Percentiles rank a stretch among this genome's conserved stretches.
Conservation (phyloP, 2,888 invertebrate genomes). For the Limulus polyphemus region DNA sequence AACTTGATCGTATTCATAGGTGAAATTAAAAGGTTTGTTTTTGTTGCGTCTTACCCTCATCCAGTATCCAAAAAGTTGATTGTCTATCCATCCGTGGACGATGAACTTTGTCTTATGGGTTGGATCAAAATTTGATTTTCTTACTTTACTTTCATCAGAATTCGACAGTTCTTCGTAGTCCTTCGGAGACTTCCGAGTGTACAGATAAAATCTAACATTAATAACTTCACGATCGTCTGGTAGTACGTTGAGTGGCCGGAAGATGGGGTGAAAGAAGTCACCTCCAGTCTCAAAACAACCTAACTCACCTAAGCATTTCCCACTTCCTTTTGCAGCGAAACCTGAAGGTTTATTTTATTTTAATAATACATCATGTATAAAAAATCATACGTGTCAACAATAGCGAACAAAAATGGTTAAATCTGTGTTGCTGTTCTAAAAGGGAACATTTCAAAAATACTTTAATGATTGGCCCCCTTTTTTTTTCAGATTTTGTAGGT, state of each 20-base stretch:
- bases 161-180: constrained; percentile 10
- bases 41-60: constrained; percentile 13
- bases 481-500: too few relatives aligned
- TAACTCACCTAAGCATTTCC: constrained; percentile 12
- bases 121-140: constrained; percentile 12
- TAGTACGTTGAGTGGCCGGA: constrained; percentile 22
- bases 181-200: constrained; percentile 17
- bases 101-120: constrained; percentile 17
- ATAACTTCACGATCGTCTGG: constrained; percentile 19
- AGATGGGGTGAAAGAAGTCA: constrained; percentile 20
- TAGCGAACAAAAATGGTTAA: too few relatives aligned
- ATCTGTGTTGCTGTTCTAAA: too few relatives aligned
- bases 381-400: too few relatives aligned
- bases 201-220: constrained; percentile 19
- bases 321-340: neutral
- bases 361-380: too few relatives aligned
- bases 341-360: too few relatives aligned
- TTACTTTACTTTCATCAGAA: constrained; percentile 10
- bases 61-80: constrained; percentile 21
- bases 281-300: constrained; percentile 16
- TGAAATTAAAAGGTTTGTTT: neutral
- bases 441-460: too few relatives aligned
- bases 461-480: too few relatives aligned
- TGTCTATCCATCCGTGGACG: constrained; percentile 26
- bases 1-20: neutral